Evolutionary conservation across 1,140 invertebrate species (phyloP), one percentile per base, ranked within the genome.

Genomic region (Psilanteris sp.): DNA sequence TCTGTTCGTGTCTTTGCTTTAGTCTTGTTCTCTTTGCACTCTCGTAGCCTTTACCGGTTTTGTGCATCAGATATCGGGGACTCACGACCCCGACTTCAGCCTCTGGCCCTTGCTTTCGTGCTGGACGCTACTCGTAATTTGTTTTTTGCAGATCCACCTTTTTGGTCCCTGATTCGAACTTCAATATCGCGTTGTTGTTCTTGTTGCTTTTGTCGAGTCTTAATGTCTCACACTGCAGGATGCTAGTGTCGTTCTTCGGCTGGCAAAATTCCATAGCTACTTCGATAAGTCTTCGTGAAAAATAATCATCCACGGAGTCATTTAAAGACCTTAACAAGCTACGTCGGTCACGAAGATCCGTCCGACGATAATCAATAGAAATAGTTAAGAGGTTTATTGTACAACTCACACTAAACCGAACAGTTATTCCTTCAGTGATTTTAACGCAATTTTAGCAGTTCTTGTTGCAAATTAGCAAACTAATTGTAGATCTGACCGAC

Each of bases 11-110:
- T 83, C 83, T 81, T 78, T 83, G 79, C 78, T 77, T 83, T 78
- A 52, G 72, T 61, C 41, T 62, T 77, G 66, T 55, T 66, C 37
- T 70, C 48, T 74, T 55, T 64, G 44, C 54, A 57, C 64, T 46
- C 37, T 55, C 29, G 27, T 50, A 71, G 82, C 80, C 82, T 83
- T 84, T 84, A 84, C 85, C 85, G 84, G 83, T 86, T 87, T 84
- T 85, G 82, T 85, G 82, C 81, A 88, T 86, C 86, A 86, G 85
- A 87, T 88, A 87, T 82, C 81, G 78, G 66, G 68, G 82, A 81
- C 72, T 77, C 81, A 85, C 82, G 83, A 85, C 83, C 84, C 80
- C 80, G 77, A 37, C 74, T 68, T 59, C 55, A 70, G 75, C 80
- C 77, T 78, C 67, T 78, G 72, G 71, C 77, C 72, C 70, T 39